Conservation (phyloP, 2,113 vertebrate species). For the Gobio gobio region DNA sequence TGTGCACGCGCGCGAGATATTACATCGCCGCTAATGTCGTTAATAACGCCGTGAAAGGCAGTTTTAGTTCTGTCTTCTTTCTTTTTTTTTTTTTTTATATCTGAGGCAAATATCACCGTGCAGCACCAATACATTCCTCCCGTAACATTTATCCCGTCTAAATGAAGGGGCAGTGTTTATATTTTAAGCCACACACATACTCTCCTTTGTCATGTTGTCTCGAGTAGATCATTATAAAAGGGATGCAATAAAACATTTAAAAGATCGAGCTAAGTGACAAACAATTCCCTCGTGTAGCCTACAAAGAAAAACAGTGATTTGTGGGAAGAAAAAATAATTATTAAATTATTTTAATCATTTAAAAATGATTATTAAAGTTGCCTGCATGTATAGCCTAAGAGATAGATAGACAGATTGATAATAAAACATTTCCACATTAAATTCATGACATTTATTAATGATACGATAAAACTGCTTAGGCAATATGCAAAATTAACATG, state of each 20-base stretch:
- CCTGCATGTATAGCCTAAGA: not conserved
- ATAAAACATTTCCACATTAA: no score
- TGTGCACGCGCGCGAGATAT: not conserved
- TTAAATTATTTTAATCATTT: no score
- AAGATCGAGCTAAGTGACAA: not conserved
- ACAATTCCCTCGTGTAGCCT: not conserved
- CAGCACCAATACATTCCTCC: not conserved
- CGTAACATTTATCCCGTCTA: not conserved
- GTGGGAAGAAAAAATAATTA: no score
- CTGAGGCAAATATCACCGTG: not conserved
- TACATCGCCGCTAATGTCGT: not conserved
- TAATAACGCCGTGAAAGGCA: not conserved
- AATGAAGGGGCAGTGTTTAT: not conserved
- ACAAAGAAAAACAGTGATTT: not conserved
- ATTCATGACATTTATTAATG: no score
- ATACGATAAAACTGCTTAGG: no score
- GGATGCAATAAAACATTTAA: not conserved
- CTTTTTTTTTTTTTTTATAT: not conserved
- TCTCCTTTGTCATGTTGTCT: not conserved
- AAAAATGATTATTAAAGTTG: not conserved
- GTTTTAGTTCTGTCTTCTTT: not conserved
- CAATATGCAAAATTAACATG: no score
- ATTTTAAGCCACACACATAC: not conserved
- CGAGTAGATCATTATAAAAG: not conserved
- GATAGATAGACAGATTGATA: no score